Conservation (phyloP, 1,140 invertebrate genomes). For the Drosophila dunni region DNA sequence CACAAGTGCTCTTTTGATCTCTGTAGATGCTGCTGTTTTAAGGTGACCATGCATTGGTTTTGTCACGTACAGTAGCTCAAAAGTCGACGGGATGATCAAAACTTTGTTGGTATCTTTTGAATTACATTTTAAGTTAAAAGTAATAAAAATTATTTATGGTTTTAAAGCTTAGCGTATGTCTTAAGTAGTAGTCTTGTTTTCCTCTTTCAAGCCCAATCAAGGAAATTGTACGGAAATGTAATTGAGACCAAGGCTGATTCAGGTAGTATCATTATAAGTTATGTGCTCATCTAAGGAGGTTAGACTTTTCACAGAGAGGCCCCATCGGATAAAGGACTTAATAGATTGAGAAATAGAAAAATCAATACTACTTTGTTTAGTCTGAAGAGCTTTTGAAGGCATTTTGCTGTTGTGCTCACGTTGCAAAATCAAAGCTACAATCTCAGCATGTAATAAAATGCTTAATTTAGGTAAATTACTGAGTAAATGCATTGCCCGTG, state of each 20-base stretch:
- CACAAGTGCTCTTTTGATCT: constrained; percentile 4
- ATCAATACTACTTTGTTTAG: constrained; percentile 14
- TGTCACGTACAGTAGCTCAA: background rate
- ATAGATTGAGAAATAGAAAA: constrained; percentile 18
- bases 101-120: no score
- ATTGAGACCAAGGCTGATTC: constrained; percentile 16
- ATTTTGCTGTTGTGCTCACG: constrained; percentile 1
- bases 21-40: background rate
- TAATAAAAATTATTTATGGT: no score
- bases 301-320: background rate
- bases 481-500: background rate
- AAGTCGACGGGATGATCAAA: background rate
- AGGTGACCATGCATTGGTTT: background rate
- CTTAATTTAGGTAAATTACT: background rate
- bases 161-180: no score
- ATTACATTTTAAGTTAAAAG: no score
- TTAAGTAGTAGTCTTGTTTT: background rate
- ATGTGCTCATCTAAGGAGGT: constrained; percentile 12
- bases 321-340: background rate
- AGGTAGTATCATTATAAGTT: constrained; percentile 15
- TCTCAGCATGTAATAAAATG: background rate
- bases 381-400: constrained; percentile 16
- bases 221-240: constrained; percentile 10
- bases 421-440: background rate
- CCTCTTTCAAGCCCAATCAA: background rate